Evolutionary conservation across 2,888 invertebrate species (phyloP), one percentile per base, ranked within the genome.

Genomic region (Galerucella nymphaeae): DNA sequence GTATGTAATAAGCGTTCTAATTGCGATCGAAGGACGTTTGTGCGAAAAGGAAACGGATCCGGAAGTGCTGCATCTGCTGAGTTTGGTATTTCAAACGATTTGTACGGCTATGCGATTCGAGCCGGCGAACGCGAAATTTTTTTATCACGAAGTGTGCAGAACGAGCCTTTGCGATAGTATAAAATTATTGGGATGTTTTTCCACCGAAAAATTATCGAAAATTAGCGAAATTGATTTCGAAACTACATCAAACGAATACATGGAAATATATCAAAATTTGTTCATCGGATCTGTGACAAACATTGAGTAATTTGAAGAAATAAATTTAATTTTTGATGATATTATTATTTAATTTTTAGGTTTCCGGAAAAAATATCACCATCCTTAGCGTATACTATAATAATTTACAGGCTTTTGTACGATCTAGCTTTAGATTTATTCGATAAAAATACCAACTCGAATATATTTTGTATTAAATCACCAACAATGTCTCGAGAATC

Each of bases 41-140:
- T 89, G 89, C 80, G 89, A 87, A 84, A 86, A 83, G 75, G 87
- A 84, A 71, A 76, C 79, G 4, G 81, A 85, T 79, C 82, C 87
- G 1, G 94, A 96, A 82, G 90, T 95, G 80, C 87, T 97, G 70
- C 90, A 93, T 65, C 87, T 98, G 70, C 88, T 98, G 72, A 93
- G 95, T 83, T 92, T 96, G 70, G 96, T 98, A 11, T 98, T 98
- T 87, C 96, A 96, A 84, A 97, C 97, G 0, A 91, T 99, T 78
- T 96, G 96, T 74, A 96, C 98, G 0, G 98, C 98, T 2, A 99
- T 99, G 99, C 90, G 99, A 80, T 99, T 98, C 85, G 99, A 99
- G 86, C 99, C 99, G 1, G 98, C 98, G 0, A 99, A 99, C 86
- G 99, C 99, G 0, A 97, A 97, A 86, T 97, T 97, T 88, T 99